Conservation (phyloP, 2,797 vertebrate species). For the Carduelis carduelis region DNA sequence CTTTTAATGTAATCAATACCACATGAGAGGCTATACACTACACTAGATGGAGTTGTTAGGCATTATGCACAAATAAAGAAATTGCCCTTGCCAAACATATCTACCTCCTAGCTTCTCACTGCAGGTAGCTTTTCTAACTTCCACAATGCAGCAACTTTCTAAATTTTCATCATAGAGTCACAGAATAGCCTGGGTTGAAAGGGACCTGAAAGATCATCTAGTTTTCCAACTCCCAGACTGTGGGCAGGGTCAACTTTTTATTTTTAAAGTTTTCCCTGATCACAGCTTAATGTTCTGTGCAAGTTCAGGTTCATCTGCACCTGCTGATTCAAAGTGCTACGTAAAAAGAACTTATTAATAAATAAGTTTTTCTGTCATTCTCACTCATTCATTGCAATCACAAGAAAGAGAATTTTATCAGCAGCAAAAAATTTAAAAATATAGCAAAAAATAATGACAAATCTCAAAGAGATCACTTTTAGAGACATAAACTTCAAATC, state of each 20-base stretch:
- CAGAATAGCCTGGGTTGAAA: not conserved
- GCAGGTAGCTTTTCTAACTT: not conserved
- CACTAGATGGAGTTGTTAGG: not conserved
- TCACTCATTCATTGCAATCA: not conserved
- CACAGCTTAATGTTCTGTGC: not conserved
- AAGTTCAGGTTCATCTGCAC: not conserved
- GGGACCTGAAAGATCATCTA: not conserved
- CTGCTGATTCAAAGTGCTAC: not conserved
- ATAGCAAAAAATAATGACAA: not conserved
- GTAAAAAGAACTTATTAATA: not conserved
- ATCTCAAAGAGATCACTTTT: not conserved
- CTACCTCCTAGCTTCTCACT: not conserved
- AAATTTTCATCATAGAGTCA: not conserved
- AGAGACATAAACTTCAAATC: not conserved
- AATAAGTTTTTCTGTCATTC: not conserved
- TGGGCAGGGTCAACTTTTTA: not conserved
- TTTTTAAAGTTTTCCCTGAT: not conserved
- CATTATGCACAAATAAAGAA: not conserved
- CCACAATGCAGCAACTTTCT: not conserved
- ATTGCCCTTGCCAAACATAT: not conserved
- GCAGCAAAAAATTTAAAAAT: not conserved
- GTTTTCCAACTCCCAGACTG: rapidly evolving
- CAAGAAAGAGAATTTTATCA: not conserved
- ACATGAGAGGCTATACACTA: not conserved
- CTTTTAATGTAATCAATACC: slow-evolving; percentile 19